These are phyloP conservation scores for Drosophila kepulauana DNA, from an alignment of 1,140 invertebrate species.

Conservation along the genomic window DNA sequence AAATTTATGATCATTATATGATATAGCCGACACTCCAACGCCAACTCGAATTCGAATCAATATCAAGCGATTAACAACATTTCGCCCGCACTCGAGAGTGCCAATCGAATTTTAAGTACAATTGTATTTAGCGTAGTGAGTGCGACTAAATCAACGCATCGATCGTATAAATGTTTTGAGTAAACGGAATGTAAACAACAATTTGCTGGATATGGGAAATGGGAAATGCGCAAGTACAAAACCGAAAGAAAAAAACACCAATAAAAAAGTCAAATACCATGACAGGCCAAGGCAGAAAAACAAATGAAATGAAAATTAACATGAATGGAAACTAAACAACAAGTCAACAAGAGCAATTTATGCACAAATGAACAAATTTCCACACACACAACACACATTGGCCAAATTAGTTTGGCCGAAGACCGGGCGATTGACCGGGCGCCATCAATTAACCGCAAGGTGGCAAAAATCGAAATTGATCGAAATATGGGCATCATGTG, in stretches of 20 bases:
- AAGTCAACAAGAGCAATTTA: conserved; percentile 40
- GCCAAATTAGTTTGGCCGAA: conserved; percentile 18
- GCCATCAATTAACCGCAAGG: conserved; percentile 51
- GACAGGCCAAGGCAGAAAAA: conserved; percentile 42
- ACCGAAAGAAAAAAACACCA: conserved; percentile 50
- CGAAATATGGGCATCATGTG: conserved; percentile 44
- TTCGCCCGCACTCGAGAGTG: neutral
- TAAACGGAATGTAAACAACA: conserved; percentile 48
- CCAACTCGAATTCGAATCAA: conserved; percentile 31
- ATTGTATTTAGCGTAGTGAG: conserved; percentile 5
- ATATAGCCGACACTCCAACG: conserved; percentile 20
- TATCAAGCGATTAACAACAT: conserved; percentile 51
- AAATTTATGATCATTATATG: conserved; percentile 74
- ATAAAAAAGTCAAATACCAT: conserved; percentile 71
- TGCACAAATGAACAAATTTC: conserved; percentile 48
- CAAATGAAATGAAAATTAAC: conserved; percentile 17
- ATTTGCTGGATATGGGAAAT: conserved; percentile 49
- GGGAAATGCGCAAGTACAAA: conserved; percentile 70
- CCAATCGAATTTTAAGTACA: conserved; percentile 8
- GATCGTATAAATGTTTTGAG: conserved; percentile 63
- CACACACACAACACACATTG: conserved; percentile 10
- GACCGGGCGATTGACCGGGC: neutral
- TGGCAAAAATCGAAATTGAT: conserved; percentile 54
- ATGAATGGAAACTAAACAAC: conserved; percentile 39
- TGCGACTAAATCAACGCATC: conserved; percentile 33